Evolutionary conservation across 2,797 vertebrate species (phyloP).

Genomic region (Gastrophryne carolinensis): DNA sequence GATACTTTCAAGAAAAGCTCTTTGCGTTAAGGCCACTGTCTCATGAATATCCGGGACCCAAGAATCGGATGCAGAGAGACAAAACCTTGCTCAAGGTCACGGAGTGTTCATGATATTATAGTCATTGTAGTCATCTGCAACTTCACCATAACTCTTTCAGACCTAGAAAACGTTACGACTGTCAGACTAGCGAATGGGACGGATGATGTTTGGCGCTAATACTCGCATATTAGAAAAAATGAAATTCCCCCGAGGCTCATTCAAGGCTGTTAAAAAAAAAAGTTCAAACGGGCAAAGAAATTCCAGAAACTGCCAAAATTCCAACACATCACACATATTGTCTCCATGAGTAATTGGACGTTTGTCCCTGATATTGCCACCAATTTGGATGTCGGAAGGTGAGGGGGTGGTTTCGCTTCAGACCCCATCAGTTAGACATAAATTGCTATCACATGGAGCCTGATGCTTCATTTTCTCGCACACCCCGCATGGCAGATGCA

Average conservation of each 20-base stretch:
- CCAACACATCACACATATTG: not conserved
- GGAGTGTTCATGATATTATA: not conserved
- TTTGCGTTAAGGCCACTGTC: no score
- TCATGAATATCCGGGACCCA: not conserved
- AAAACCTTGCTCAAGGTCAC: not conserved
- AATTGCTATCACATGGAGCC: slow-evolving; percentile 36
- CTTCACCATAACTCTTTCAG: not conserved
- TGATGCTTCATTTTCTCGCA: not conserved
- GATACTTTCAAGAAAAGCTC: no score
- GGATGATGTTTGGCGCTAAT: not conserved
- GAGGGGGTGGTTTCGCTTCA: not conserved
- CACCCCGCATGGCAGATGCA: not conserved
- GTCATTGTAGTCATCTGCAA: not conserved
- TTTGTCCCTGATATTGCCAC: slow-evolving; percentile 23
- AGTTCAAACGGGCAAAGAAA: not conserved
- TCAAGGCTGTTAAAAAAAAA: not conserved
- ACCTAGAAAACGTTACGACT: not conserved
- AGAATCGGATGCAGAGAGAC: not conserved
- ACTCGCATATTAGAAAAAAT: not conserved
- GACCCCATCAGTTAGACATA: slow-evolving; percentile 7
- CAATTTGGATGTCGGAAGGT: slow-evolving; percentile 36
- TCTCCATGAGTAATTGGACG: slow-evolving; percentile 3
- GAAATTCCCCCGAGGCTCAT: not conserved
- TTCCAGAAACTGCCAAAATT: not conserved
- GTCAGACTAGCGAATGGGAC: not conserved